These are phyloP conservation scores for Sialis lutaria DNA, from an alignment of 2,888 invertebrate species.

Conservation along the genomic window DNA sequence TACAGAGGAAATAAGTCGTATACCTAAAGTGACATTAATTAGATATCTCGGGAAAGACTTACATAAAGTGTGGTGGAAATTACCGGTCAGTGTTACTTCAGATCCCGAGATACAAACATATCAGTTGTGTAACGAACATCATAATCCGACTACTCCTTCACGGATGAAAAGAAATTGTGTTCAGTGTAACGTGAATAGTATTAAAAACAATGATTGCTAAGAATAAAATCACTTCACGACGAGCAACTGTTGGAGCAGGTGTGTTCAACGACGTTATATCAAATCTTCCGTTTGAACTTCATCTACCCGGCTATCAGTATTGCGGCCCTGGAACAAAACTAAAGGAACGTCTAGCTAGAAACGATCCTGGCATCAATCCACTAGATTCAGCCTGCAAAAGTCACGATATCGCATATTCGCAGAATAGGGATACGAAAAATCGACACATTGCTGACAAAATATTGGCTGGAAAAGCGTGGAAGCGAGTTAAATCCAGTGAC, in stretches of 20 bases:
- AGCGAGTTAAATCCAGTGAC: background rate
- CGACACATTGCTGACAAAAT: background rate
- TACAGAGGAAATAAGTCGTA: no score
- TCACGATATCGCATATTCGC: background rate
- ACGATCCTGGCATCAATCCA: background rate
- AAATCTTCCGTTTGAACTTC: background rate
- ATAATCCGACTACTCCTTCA: no score
- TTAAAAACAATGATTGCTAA: no score
- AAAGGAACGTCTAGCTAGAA: background rate
- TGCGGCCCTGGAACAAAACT: background rate
- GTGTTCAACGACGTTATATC: background rate
- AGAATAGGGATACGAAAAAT: background rate
- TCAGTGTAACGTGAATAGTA: no score
- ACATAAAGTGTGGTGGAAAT: no score
- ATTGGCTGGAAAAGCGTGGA: background rate
- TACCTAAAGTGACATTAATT: no score
- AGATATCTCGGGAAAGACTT: no score
- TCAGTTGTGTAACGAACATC: no score
- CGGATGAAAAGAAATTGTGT: no score
- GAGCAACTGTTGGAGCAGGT: background rate
- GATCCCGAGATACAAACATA: no score
- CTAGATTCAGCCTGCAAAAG: background rate
- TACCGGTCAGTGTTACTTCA: no score
- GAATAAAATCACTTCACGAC: no score
- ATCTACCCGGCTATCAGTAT: background rate